Evolutionary conservation across 2,888 invertebrate species (phyloP).

Genomic region (Clivina fossor): DNA sequence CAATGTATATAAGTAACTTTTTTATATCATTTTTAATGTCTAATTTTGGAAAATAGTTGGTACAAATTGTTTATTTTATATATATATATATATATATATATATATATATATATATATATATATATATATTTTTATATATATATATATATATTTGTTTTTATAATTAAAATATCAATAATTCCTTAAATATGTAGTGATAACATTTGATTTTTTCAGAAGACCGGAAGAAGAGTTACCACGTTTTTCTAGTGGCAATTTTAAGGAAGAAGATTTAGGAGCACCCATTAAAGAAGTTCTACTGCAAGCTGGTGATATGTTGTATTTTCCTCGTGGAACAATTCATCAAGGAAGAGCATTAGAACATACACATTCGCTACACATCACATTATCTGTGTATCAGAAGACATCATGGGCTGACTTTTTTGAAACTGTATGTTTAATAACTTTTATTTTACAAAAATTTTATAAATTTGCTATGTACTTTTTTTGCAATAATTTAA

Average conservation of each 20-base stretch:
- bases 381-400: constrained; percentile 92
- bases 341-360: constrained; percentile 82
- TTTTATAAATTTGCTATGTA: no score
- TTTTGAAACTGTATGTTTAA: constrained; percentile 70
- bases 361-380: constrained; percentile 86
- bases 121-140: no score
- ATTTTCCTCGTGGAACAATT: constrained; percentile 88
- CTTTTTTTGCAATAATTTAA: no score
- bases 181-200: neutral
- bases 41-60: no score
- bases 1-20: no score
- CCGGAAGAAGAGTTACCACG: constrained; percentile 73
- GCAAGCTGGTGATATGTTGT: constrained; percentile 86
- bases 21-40: no score
- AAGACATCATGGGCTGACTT: constrained; percentile 88
- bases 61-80: no score
- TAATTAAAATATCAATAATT: no score
- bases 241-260: constrained; percentile 78
- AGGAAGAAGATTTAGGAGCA: constrained; percentile 71
- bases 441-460: no score
- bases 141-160: no score
- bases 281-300: constrained; percentile 79
- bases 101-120: no score
- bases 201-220: constrained; percentile 44
- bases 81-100: no score